Conservation (phyloP, 2,888 invertebrate species). For the Sesia bembeciformis region DNA sequence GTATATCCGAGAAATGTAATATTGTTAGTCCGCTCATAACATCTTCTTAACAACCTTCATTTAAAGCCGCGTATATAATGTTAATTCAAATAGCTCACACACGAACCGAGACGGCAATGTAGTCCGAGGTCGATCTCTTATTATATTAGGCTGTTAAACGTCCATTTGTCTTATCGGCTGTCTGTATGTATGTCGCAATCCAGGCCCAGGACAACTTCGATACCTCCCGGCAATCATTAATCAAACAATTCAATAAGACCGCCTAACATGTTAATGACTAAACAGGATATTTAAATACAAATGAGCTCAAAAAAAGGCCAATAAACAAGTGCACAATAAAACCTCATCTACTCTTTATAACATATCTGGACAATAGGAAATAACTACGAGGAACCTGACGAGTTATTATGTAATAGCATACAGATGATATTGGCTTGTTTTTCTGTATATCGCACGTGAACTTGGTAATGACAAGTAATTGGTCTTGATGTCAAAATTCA, state of each 20-base stretch:
- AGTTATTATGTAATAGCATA: no score
- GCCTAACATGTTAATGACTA: conserved; percentile 1
- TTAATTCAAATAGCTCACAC: conserved; percentile 41
- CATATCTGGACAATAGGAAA: no score
- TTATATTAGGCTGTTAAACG: conserved; percentile 29
- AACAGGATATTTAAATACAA: no score
- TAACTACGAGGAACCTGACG: no score
- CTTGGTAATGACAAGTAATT: no score
- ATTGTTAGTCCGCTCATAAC: conserved; percentile 8
- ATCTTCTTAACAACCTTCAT: conserved; percentile 26
- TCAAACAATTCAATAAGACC: conserved; percentile 24
- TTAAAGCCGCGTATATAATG: conserved; percentile 8
- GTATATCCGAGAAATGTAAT: no score
- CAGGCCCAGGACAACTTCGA: conserved; percentile 30
- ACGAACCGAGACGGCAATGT: conserved; percentile 37
- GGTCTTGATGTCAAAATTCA: no score
- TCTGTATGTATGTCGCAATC: conserved; percentile 28
- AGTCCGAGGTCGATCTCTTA: conserved; percentile 41
- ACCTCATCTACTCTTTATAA: no score
- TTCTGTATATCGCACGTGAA: no score
- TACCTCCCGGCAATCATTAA: conserved; percentile 21
- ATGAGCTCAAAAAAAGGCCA: no score
- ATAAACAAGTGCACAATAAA: no score
- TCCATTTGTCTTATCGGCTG: conserved; percentile 31
- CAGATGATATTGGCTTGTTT: no score